Evolutionary conservation across 2,888 invertebrate species (phyloP), one percentile per base, ranked within the genome.

Genomic region (Halictus quadricinctus): DNA sequence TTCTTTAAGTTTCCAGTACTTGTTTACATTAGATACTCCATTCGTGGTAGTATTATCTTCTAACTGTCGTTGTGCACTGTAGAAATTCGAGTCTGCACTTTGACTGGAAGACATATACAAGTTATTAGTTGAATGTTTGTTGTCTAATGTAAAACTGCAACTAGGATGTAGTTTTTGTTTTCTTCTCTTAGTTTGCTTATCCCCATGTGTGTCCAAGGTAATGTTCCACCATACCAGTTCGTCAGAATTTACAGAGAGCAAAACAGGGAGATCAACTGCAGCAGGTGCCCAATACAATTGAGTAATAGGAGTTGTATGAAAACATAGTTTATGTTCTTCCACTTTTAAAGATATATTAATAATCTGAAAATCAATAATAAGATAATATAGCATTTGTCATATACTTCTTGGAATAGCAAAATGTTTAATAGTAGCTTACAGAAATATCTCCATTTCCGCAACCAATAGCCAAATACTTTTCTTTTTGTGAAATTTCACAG

Each of bases 391-490:
- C n/a, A 72, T 25, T 13, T 72, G 18, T 48, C 0, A 1, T 41
- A 21, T n/a, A 21, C 0, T 54, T 54, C 69, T 21, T 41, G 50
- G 13, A 48, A 25, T 13, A 21, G 13, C 21, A 41, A 13, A 72
- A 6, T 75, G 46, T 54, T 50, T 29, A 21, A 25, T 1, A 12
- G 15, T 15, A 36, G 91, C 95, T 95, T 94, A 97, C 97, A 93
- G 95, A 95, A 90, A 97, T 96, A 84, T 95, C 94, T 0, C 97
- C 97, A 41, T 95, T 95, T 74, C 96, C 95, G 36, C 96, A 95
- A 1, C 97, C 97, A 90, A 97, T 91, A 0, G 97, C 97, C 21
- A 97, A 94, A 82, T 96, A 95, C 76, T 95, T 94, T 8, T 96
- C 96, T 90, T 96, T 96, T 0, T 95, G 92, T 0, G 96, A 96